phyloP scores from a whole-genome alignment of 2,113 vertebrate genomes.

The Camelus bactrianus region DNA sequence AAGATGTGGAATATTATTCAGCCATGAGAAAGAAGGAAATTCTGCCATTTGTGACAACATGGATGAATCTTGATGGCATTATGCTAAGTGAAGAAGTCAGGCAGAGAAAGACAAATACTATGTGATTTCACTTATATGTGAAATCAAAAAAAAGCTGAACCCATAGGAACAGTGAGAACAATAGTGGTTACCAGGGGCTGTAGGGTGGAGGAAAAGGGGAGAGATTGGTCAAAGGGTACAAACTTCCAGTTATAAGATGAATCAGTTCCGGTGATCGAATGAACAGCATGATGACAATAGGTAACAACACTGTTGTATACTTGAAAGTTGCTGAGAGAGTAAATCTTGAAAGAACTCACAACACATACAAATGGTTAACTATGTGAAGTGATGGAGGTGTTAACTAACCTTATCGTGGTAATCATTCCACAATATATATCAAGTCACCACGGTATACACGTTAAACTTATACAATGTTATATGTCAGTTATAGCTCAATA shows the following conservation, averaged over 20 bases:
- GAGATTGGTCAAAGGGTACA: neutral
- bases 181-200: neutral
- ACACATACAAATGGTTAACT: neutral
- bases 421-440: neutral
- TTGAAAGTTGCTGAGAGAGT: neutral
- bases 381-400: neutral
- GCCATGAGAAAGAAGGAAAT: neutral
- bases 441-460: neutral
- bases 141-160: neutral
- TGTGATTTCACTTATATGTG: neutral
- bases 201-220: neutral
- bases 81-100: neutral
- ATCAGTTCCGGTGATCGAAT: neutral
- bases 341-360: neutral
- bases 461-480: neutral
- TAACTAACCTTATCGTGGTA: neutral
- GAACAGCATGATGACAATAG: neutral
- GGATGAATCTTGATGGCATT: neutral
- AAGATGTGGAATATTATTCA: neutral
- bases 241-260: neutral
- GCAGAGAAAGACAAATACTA: neutral
- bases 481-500: neutral
- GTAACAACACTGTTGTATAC: neutral
- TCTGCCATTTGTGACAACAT: neutral
- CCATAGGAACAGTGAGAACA: neutral